Base-by-base conservation (phyloP, 2,113 vertebrate species). In the Caretta caretta region DNA sequence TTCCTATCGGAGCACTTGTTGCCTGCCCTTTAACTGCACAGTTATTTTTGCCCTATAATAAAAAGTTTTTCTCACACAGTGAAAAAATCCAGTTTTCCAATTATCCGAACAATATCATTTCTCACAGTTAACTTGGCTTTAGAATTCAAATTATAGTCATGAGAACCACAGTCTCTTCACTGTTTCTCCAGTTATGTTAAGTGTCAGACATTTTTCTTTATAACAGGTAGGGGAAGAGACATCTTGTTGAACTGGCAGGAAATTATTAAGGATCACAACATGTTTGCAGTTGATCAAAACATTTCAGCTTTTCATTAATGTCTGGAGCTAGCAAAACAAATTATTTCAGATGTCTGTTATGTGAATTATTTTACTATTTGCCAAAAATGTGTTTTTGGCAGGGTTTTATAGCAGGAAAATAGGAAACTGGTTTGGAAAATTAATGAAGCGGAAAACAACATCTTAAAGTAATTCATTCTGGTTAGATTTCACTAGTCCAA, bases 351-450 rank as follows among this genome's bases (percentile, higher is more conserved):
- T 11, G 0, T 78, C 80, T 20, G 82, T 86, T 59, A 90, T 24
- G 69, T 1, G 83, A 94, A 84, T 65, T 35, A 88, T 93, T 92
- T 88, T 22, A 3, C 10, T 72, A 8, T 25, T 91, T 78, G 90
- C 81, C 2, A 1, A 91, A 83, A 48, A 79, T 1, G 78, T 48
- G n/a, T 84, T 93, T 97, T 84, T 97, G 96, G 94, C 96, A 53
- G 65, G 25, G 49, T 81, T 35, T 54, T 49, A 56, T 54, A 54
- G 86, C 8, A 53, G 81, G 81, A 80, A 96, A 97, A 93, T 87
- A 94, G 97, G 94, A 97, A 94, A 93, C 19, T 57, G 50, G 49
- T 85, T 93, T 27, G 93, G 97, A 97, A 97, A 95, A 88, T 57
- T 29, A 95, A 90, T 0, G 2, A 9, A n/a, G 85, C 75, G 83